Evolutionary conservation across 2,888 invertebrate species (phyloP).

Genomic region (Amiota minor): DNA sequence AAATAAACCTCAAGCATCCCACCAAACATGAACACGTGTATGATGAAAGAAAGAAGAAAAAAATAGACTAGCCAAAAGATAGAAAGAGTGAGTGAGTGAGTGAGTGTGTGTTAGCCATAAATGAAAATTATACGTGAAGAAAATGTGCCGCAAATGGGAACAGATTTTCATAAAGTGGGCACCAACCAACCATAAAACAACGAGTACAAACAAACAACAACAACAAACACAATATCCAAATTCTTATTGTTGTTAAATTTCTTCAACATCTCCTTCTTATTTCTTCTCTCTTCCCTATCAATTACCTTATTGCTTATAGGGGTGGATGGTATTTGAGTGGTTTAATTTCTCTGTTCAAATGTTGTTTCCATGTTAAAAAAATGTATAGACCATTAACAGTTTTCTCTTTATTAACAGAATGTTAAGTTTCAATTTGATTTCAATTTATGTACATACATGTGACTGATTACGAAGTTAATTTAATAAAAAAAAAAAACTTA

Average conservation of each 20-base stretch:
- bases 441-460: too few species aligned
- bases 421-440: too few species aligned
- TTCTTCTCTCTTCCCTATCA: not conserved
- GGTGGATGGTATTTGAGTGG: too few species aligned
- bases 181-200: conserved; percentile 42
- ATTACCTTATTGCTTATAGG: too few species aligned
- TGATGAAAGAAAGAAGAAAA: not conserved
- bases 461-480: too few species aligned
- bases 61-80: not conserved
- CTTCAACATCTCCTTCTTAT: not conserved
- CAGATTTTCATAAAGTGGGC: conserved; percentile 56
- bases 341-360: too few species aligned
- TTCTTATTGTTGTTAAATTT: conserved; percentile 3
- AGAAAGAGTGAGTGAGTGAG: conserved; percentile 38
- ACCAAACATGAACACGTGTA: not conserved
- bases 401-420: too few species aligned
- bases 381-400: too few species aligned
- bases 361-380: too few species aligned
- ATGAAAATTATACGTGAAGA: conserved; percentile 62
- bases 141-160: conserved; percentile 64
- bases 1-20: not conserved
- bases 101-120: conserved; percentile 64
- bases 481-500: too few species aligned
- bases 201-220: conserved; percentile 42
- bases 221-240: conserved; percentile 36